Percentiles rank a stretch among this genome's conserved stretches.
Conservation (phyloP, 2,797 vertebrate species). For the Notolepis coatsorum region DNA sequence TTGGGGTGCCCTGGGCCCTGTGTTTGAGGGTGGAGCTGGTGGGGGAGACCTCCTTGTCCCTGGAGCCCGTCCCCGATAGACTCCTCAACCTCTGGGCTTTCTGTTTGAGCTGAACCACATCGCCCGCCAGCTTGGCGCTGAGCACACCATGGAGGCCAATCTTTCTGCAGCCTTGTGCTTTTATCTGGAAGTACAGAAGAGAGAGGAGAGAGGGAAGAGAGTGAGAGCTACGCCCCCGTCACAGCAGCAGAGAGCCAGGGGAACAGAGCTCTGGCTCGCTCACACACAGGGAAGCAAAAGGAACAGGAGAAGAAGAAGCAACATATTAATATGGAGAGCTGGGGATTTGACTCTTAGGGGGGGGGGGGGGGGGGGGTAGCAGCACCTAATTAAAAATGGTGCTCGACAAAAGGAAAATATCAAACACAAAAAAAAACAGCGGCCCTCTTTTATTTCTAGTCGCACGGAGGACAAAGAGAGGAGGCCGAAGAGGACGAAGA, state of each 20-base stretch:
- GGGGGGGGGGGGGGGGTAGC: conserved; percentile 6
- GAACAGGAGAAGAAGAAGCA: conserved; percentile 47
- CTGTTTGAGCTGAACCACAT: conserved; percentile 87
- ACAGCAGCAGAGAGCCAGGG: conserved; percentile 38
- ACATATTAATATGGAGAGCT: conserved; percentile 60
- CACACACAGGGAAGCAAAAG: conserved; percentile 49
- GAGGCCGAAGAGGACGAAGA: conserved; percentile 26
- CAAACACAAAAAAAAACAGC: conserved; percentile 58
- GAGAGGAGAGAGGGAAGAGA: conserved; percentile 58
- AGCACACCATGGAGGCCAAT: conserved; percentile 74
- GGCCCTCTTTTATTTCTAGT: conserved; percentile 49
- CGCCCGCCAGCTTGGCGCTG: conserved; percentile 76
- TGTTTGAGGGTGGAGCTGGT: conserved; percentile 74
- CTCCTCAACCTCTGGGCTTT: conserved; percentile 86
- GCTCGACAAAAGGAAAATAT: conserved; percentile 60
- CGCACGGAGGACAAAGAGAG: conserved; percentile 47
- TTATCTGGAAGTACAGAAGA: conserved; percentile 81
- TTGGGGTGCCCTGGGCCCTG: conserved; percentile 71
- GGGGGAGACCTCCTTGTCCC: conserved; percentile 81
- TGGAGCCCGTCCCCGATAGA: conserved; percentile 77
- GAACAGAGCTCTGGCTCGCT: conserved; percentile 50
- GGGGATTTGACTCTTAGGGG: conserved; percentile 58
- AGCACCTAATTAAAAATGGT: conserved; percentile 66
- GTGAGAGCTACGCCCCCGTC: conserved; percentile 56
- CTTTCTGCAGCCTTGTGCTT: conserved; percentile 84